These are phyloP conservation scores for Halisarca cf. caerulea DNA, from an alignment of 37 sponge, comb jelly and placozoan species.

Conservation along the genomic window DNA sequence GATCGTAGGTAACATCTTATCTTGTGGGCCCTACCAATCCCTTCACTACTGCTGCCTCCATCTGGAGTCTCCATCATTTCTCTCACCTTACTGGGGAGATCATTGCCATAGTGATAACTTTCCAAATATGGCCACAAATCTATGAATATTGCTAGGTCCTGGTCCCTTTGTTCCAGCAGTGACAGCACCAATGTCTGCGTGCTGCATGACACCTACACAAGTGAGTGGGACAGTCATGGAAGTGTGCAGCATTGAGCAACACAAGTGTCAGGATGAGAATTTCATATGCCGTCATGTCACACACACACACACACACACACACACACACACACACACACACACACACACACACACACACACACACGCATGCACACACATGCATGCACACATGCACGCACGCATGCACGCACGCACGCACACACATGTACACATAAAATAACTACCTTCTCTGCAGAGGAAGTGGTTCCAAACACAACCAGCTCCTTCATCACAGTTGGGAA, in stretches of 20 bases:
- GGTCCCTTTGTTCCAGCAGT: not conserved
- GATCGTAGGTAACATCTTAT: not conserved
- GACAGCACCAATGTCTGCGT: too few relatives aligned
- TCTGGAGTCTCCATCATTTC: not conserved
- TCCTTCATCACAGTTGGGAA: not conserved
- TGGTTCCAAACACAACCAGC: not conserved
- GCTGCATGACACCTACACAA: not conserved
- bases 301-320: too few relatives aligned
- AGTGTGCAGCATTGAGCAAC: not conserved
- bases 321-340: too few relatives aligned
- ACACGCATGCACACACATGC: too few relatives aligned
- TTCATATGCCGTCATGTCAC: too few relatives aligned
- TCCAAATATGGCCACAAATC: constrained; percentile 24
- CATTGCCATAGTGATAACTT: not conserved
- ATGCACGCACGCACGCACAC: too few relatives aligned
- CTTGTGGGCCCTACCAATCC: not conserved
- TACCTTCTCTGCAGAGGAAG: not conserved
- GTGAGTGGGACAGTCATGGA: not conserved
- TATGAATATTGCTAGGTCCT: not conserved
- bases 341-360: too few relatives aligned
- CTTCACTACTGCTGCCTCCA: too few relatives aligned
- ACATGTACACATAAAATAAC: too few relatives aligned
- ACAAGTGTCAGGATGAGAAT: not conserved
- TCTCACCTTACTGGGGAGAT: not conserved
- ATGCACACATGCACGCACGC: too few relatives aligned